Evolutionary conservation across 2,113 vertebrate genomes (phyloP), one percentile per base, ranked within the genome.

Genomic region (Neoarius graeffei): DNA sequence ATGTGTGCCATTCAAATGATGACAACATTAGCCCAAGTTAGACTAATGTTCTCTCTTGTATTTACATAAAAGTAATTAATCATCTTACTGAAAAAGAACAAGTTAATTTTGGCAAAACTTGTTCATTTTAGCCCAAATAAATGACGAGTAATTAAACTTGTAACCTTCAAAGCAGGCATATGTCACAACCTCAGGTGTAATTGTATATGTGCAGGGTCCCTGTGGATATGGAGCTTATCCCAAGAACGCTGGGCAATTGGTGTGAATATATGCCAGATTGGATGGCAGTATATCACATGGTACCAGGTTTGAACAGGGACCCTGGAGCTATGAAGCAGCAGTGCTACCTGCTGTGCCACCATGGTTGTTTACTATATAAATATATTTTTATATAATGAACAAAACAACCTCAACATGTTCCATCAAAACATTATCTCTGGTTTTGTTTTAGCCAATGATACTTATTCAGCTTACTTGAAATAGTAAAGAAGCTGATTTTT

Each of bases 41-140:
- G 57, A 56, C 27, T 82, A 85, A 64, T 48, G 25, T 76, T 83
- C 25, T 25, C 57, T n/a, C 71, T 15, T 88, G 42, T 20, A 50
- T 76, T 4, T 76, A 76, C 19, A 76, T 76, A 25, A 50, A 76
- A 50, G 20, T 25, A 50, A 50, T 35, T 19, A 19, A 42, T 73
- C 15, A 17, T 42, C 30, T 73, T 35, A 52, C 35, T 50, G 4
- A 50, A 9, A 76, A 50, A 20, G 1, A 23, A 1, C 13, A 69
- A 69, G 30, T 19, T 17, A 20, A 74, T 74, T 42, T 20, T 48
- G 9, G 42, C 42, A 76, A 76, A 20, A 50, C 11, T 50, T 74
- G 35, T 48, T 74, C 0, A 50, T 50, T 74, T 74, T 23, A 48
- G 17, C 17, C 19, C 30, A 48, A 74, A 73, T 48, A 74, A 42